Evolutionary conservation across 2,113 vertebrate species (phyloP).

Genomic region (Embiotoca jacksoni): DNA sequence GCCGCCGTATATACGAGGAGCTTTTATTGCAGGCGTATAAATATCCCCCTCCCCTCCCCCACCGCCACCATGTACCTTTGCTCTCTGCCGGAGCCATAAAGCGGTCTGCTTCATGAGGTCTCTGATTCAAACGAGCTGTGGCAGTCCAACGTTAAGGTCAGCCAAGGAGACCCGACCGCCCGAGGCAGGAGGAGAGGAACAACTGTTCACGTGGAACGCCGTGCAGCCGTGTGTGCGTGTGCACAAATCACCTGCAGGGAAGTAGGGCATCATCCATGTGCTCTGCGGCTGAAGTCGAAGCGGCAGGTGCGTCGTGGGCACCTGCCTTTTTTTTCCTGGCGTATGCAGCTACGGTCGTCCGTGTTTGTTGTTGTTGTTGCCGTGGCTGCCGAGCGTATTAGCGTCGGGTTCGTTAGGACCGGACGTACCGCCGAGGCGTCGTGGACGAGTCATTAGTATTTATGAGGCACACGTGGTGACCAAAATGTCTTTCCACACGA

Average conservation of each 20-base stretch:
- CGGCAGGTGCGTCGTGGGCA: constrained; percentile 45
- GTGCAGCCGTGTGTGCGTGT: constrained; percentile 29
- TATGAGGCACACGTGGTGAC: neutral
- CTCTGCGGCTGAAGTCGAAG: constrained; percentile 36
- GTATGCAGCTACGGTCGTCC: neutral
- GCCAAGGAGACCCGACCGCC: constrained; percentile 64
- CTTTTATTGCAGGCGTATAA: constrained; percentile 31
- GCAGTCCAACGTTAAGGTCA: constrained; percentile 69
- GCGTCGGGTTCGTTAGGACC: neutral
- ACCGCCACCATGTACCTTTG: constrained; percentile 19
- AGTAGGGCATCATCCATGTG: constrained; percentile 20
- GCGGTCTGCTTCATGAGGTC: constrained; percentile 39
- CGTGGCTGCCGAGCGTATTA: neutral
- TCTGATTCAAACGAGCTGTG: constrained; percentile 71
- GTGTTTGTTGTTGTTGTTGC: constrained; percentile 9
- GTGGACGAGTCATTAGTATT: neutral
- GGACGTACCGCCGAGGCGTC: neutral
- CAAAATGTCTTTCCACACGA: neutral
- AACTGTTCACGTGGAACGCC: constrained; percentile 41
- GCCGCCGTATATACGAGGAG: constrained; percentile 7
- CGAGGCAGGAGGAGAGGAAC: constrained; percentile 52
- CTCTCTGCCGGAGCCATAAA: constrained; percentile 49
- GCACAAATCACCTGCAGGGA: constrained; percentile 40
- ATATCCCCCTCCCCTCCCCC: constrained; percentile 18
- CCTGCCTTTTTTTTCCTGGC: constrained; percentile 2